Percentiles rank a stretch among this genome's conserved stretches.
Conservation (phyloP, 2,113 vertebrate species). For the Pungitius pungitius region DNA sequence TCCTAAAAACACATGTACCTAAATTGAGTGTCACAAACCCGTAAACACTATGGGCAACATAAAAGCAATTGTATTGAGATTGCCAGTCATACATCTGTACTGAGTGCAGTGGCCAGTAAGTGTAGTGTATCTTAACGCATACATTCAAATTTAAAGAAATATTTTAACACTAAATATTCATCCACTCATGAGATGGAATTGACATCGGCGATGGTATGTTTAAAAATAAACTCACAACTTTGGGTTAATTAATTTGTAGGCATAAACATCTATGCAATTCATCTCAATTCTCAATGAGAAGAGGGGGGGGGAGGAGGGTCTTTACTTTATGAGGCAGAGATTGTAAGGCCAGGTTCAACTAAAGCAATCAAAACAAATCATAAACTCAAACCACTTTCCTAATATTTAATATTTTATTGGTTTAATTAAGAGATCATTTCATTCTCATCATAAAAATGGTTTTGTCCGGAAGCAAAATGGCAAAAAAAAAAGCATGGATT, state of each 20-base stretch:
- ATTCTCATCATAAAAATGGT: constrained; percentile 65
- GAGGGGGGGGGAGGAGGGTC: too few relatives aligned
- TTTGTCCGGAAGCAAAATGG: constrained; percentile 60
- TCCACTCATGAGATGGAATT: background rate
- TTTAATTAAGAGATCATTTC: constrained; percentile 61
- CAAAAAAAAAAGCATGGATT: constrained; percentile 53
- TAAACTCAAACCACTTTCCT: background rate
- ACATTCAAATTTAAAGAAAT: background rate
- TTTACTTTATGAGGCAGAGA: too few relatives aligned
- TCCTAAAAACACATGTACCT: background rate
- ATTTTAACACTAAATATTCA: background rate
- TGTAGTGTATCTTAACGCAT: background rate
- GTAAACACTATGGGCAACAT: too few relatives aligned
- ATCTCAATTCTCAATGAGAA: too few relatives aligned
- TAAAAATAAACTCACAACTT: background rate
- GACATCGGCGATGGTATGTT: background rate
- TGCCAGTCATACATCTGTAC: background rate
- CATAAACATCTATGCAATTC: background rate
- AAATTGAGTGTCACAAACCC: background rate
- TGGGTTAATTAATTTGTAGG: background rate
- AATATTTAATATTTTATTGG: constrained; percentile 54
- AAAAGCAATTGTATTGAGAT: background rate
- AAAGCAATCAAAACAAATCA: background rate
- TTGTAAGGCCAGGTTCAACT: background rate
- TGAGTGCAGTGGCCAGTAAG: background rate